Percentiles rank a stretch among this genome's conserved stretches.
Conservation (phyloP, 2,888 invertebrate species). For the Alentia gelatinosa region DNA sequence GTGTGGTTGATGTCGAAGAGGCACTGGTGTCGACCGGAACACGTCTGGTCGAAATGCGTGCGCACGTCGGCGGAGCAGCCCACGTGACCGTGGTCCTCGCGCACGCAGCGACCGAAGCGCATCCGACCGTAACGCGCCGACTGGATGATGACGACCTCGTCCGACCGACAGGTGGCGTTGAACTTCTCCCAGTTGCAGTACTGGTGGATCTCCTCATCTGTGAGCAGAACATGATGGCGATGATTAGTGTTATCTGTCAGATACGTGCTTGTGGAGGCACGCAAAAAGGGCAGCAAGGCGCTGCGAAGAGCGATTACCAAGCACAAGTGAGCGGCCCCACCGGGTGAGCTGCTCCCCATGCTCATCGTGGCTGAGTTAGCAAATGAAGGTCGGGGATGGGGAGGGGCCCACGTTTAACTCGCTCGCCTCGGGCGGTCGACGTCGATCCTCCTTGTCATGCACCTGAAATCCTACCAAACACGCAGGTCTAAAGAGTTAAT, state of each 20-base stretch:
- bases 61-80: constrained; percentile 52
- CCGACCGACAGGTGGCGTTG: constrained; percentile 46
- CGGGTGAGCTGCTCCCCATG: not conserved
- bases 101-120: constrained; percentile 39
- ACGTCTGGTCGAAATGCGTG: constrained; percentile 31
- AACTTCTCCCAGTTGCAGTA: constrained; percentile 52
- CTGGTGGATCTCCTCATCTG: constrained; percentile 47
- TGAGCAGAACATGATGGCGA: not conserved
- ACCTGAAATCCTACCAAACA: constrained; percentile 1
- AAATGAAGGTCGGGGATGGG: not conserved
- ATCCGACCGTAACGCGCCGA: constrained; percentile 46
- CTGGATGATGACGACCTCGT: constrained; percentile 46
- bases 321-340: not conserved
- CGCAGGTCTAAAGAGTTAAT: not conserved
- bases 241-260: constrained; percentile 37
- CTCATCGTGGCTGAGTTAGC: constrained; percentile 4
- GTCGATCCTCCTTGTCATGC: not conserved
- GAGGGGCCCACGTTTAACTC: not conserved
- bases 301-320: not conserved
- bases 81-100: constrained; percentile 51
- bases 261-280: not conserved
- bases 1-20: not conserved
- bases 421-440: not conserved
- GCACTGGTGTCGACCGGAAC: constrained; percentile 50
- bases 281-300: constrained; percentile 7